phyloP scores from a whole-genome alignment of 2,888 invertebrate species.

The Rambutsinella grinnellia region DNA sequence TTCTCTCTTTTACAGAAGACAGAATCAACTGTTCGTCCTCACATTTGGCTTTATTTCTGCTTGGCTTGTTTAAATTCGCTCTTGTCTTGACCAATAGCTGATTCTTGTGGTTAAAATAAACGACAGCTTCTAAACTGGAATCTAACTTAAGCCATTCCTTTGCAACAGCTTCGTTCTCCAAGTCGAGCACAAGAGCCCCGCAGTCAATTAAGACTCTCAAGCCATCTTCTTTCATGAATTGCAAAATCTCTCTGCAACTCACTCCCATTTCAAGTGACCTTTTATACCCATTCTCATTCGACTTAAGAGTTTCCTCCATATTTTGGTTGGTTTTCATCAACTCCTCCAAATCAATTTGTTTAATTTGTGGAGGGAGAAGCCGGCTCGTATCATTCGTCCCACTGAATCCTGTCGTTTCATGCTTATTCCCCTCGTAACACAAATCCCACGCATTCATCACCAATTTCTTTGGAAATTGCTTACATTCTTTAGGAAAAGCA shows the following conservation, averaged over 20 bases:
- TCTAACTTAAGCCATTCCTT: constrained; percentile 45
- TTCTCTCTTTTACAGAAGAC: constrained; percentile 25
- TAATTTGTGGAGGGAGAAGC: constrained; percentile 43
- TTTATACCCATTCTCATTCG: constrained; percentile 26
- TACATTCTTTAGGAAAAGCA: constrained; percentile 29
- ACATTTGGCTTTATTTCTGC: neutral
- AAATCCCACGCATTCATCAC: constrained; percentile 49
- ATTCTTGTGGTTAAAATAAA: constrained; percentile 48
- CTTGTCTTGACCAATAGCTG: constrained; percentile 36
- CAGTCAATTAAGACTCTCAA: constrained; percentile 46
- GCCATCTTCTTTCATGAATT: constrained; percentile 4
- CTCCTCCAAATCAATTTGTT: constrained; percentile 40
- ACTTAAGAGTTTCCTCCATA: constrained; percentile 22
- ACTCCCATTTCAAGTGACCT: constrained; percentile 11
- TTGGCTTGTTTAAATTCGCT: neutral
- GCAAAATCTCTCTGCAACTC: constrained; percentile 5
- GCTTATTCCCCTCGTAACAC: constrained; percentile 3
- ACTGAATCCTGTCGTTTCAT: constrained; percentile 55
- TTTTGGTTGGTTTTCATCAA: constrained; percentile 48
- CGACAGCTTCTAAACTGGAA: constrained; percentile 22
- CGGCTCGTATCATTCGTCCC: constrained; percentile 59
- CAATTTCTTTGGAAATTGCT: constrained; percentile 49
- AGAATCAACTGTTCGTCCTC: constrained; percentile 21
- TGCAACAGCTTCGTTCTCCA: constrained; percentile 50
- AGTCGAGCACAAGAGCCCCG: constrained; percentile 53